phyloP scores from a whole-genome alignment of 2,797 vertebrate species.

The Tokudaia muenninki region DNA sequence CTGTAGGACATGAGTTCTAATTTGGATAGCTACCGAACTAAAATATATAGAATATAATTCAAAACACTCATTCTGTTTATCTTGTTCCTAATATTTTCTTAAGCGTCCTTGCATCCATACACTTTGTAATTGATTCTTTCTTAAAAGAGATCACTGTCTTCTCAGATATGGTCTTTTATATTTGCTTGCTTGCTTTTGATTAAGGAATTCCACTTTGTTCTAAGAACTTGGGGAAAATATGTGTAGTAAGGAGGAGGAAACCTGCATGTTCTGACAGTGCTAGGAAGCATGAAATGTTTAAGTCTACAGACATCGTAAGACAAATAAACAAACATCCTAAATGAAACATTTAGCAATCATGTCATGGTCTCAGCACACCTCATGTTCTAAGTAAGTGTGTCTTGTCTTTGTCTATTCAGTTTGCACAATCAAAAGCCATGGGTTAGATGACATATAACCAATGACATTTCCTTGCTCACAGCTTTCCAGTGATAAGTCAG shows the following conservation, averaged over 20 bases:
- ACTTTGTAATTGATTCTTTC: neutral
- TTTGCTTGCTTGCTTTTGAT: neutral
- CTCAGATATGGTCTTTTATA: neutral
- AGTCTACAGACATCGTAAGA: neutral
- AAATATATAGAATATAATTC: neutral
- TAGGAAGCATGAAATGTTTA: neutral
- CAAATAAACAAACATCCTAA: neutral
- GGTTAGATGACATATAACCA: neutral
- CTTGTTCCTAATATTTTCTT: neutral
- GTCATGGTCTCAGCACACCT: neutral
- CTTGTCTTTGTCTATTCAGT: neutral
- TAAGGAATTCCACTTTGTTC: neutral
- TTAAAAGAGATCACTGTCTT: neutral
- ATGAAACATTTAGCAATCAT: constrained; percentile 17
- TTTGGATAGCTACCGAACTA: constrained; percentile 10
- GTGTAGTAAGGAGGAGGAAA: neutral
- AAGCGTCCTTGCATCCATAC: neutral
- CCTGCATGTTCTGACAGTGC: neutral
- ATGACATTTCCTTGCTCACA: neutral
- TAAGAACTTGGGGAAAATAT: neutral
- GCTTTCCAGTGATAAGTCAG: neutral
- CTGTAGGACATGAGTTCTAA: neutral
- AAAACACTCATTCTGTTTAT: neutral
- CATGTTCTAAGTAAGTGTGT: neutral
- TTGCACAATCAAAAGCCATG: neutral